Conservation (phyloP, 2,113 vertebrate genomes). For the Phoxinus phoxinus region DNA sequence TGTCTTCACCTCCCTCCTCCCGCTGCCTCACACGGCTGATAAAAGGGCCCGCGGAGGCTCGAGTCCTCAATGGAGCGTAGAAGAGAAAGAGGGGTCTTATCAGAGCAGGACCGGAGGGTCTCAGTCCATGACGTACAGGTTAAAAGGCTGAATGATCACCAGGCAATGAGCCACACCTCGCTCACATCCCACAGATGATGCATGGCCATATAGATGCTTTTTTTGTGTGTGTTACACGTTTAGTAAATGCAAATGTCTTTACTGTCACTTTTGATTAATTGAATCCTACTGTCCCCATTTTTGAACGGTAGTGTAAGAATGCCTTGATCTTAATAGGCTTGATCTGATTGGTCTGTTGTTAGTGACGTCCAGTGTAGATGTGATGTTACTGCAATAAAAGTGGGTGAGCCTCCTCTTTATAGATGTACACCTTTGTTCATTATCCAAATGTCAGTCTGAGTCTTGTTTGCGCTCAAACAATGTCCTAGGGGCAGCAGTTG, state of each 20-base stretch:
- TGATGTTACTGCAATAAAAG: background rate
- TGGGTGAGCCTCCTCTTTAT: background rate
- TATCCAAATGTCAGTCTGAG: slow-evolving; percentile 54
- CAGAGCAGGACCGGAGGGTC: slow-evolving; percentile 12
- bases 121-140: slow-evolving; percentile 17
- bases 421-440: slow-evolving; percentile 52
- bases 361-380: background rate
- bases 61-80: background rate
- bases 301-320: background rate
- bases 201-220: background rate
- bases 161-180: background rate
- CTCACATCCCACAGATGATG: background rate
- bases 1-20: slow-evolving; percentile 22
- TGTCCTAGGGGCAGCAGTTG: slow-evolving; percentile 46
- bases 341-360: background rate
- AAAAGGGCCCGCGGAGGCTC: slow-evolving; percentile 33
- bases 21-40: slow-evolving; percentile 43
- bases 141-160: slow-evolving; percentile 29
- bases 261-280: background rate
- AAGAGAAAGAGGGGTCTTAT: slow-evolving; percentile 30
- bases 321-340: background rate
- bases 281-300: background rate
- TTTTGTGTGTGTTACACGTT: too few species aligned
- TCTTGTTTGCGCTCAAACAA: slow-evolving; percentile 48
- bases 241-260: background rate